These are phyloP conservation scores for Bursaphelenchus mucronatus DNA, from an alignment of 1,140 invertebrate species.

Conservation along the genomic window DNA sequence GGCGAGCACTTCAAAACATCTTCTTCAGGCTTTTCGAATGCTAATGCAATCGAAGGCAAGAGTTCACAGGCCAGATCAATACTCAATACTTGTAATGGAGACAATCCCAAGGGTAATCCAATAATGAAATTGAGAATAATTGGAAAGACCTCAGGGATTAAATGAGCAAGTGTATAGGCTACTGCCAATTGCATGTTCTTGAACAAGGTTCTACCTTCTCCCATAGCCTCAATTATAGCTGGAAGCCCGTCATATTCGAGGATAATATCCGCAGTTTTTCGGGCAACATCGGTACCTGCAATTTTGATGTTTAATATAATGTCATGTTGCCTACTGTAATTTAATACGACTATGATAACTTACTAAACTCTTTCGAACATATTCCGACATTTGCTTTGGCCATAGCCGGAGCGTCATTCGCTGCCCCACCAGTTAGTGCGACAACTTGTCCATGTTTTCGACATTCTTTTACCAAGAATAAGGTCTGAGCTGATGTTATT, in stretches of 20 bases:
- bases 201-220: constrained; percentile 59
- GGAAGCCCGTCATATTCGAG: constrained; percentile 71
- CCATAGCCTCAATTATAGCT: constrained; percentile 70
- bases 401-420: constrained; percentile 59
- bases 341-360: neutral
- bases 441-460: constrained; percentile 34
- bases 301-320: constrained; percentile 60
- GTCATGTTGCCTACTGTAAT: constrained; percentile 44
- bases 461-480: neutral
- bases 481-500: neutral
- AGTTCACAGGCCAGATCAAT: constrained; percentile 53
- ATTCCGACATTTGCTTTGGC: constrained; percentile 46
- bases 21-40: constrained; percentile 28
- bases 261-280: constrained; percentile 68
- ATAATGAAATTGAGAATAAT: constrained; percentile 64
- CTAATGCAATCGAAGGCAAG: constrained; percentile 64
- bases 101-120: constrained; percentile 64
- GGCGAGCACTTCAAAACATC: constrained; percentile 54
- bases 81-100: constrained; percentile 60
- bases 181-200: constrained; percentile 51
- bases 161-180: constrained; percentile 46
- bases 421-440: constrained; percentile 59
- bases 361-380: neutral
- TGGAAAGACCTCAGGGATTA: constrained; percentile 64
- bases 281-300: constrained; percentile 43